Conservation (phyloP, 1,140 invertebrate species). For the Formica selysi region DNA sequence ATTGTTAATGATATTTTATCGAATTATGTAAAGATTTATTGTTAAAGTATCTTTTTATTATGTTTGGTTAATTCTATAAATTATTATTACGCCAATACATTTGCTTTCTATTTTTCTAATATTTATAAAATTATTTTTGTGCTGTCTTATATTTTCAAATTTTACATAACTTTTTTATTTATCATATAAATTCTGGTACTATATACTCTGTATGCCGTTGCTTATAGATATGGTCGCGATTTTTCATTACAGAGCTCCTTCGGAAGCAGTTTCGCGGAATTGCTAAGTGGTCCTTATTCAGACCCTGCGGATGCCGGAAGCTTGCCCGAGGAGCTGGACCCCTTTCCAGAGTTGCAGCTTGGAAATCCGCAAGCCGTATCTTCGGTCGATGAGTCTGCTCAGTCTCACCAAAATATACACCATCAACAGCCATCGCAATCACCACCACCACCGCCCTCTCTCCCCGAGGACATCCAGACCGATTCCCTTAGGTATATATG, state of each 20-base stretch:
- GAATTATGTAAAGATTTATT: constrained; percentile 1
- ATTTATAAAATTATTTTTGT: not conserved
- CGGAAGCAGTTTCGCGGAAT: constrained; percentile 89
- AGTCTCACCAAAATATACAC: constrained; percentile 75
- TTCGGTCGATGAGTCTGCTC: constrained; percentile 77
- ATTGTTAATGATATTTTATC: not conserved
- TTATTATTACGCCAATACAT: not conserved
- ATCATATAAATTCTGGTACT: not conserved
- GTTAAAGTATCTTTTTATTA: not conserved
- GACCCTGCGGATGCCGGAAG: constrained; percentile 85
- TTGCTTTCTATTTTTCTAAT: not conserved
- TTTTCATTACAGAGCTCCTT: constrained; percentile 87
- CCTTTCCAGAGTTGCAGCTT: constrained; percentile 85
- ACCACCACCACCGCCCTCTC: constrained; percentile 81
- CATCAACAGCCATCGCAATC: constrained; percentile 77
- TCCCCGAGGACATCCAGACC: constrained; percentile 84
- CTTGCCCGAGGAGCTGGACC: constrained; percentile 86
- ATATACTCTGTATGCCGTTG: not conserved
- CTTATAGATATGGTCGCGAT: not conserved
- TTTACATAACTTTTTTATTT: not conserved
- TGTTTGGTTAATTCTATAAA: not conserved
- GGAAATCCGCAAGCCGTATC: constrained; percentile 80
- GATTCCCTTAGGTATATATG: constrained; percentile 83
- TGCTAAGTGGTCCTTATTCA: constrained; percentile 88
- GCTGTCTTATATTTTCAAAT: not conserved